Evolutionary conservation across 1,140 invertebrate species (phyloP).

Genomic region (Leptestheria dahalacensis): DNA sequence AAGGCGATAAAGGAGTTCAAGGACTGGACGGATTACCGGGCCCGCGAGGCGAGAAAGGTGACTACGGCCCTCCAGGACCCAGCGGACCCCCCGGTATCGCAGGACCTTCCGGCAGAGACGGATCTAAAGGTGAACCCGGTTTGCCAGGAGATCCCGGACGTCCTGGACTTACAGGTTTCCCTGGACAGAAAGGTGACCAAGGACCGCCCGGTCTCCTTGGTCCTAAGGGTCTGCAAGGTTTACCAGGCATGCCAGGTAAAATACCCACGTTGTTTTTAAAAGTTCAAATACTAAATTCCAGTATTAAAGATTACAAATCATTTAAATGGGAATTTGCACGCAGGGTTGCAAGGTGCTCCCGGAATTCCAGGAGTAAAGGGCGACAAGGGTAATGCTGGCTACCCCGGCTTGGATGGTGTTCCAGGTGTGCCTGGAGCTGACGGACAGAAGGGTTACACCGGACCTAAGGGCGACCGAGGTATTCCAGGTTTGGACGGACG

Average conservation of each 20-base stretch:
- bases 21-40: conserved; percentile 26
- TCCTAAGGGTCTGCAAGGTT: conserved; percentile 21
- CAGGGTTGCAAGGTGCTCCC: conserved; percentile 30
- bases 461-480: conserved; percentile 26
- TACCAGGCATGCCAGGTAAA: conserved; percentile 16
- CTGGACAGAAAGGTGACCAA: conserved; percentile 25
- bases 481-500: conserved; percentile 8
- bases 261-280: conserved; percentile 21
- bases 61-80: conserved; percentile 43
- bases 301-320: conserved; percentile 25
- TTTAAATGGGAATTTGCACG: conserved; percentile 26
- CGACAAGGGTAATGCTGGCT: conserved; percentile 4
- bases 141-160: conserved; percentile 29
- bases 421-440: conserved; percentile 13
- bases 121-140: conserved; percentile 13
- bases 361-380: conserved; percentile 35
- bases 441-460: conserved; percentile 20
- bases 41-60: conserved; percentile 44
- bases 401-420: conserved; percentile 12
- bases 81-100: conserved; percentile 30
- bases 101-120: conserved; percentile 11
- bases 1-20: conserved; percentile 20
- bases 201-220: conserved; percentile 20
- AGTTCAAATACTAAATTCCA: background rate
- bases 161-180: conserved; percentile 23